Conservation (phyloP, 2,888 invertebrate species). For the Sialis lutaria region DNA sequence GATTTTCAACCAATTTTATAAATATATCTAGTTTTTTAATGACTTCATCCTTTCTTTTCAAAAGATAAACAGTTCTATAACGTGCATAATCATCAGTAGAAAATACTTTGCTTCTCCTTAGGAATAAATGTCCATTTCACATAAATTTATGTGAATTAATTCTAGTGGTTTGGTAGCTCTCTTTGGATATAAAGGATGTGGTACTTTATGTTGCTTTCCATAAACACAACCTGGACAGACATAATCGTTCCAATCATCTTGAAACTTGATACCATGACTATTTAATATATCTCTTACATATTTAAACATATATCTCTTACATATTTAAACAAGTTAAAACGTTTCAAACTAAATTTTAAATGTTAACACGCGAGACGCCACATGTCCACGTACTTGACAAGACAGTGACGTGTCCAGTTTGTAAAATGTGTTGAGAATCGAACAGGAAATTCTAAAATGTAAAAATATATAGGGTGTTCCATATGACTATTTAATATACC, state of each 20-base stretch:
- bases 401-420: too few relatives aligned
- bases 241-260: slow-evolving; percentile 13
- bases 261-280: slow-evolving; percentile 9
- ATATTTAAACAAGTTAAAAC: too few relatives aligned
- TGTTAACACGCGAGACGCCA: too few relatives aligned
- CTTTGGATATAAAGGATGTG: slow-evolving; percentile 13
- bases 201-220: slow-evolving; percentile 14
- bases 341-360: too few relatives aligned
- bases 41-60: slow-evolving; percentile 15
- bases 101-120: slow-evolving; percentile 15
- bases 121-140: slow-evolving; percentile 14
- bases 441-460: too few relatives aligned
- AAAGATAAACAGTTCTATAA: slow-evolving; percentile 14
- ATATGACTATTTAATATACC: too few relatives aligned
- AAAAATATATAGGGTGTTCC: too few relatives aligned
- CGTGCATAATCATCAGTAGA: slow-evolving; percentile 13
- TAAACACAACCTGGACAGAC: slow-evolving; percentile 12
- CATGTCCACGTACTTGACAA: too few relatives aligned
- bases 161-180: slow-evolving; percentile 12
- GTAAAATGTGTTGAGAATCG: too few relatives aligned
- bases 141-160: slow-evolving; percentile 14
- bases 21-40: slow-evolving; percentile 10
- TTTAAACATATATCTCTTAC: too few relatives aligned
- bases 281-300: slow-evolving; percentile 11
- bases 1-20: slow-evolving; percentile 13